These are phyloP conservation scores for Drosophila maculinotata DNA, from an alignment of 2,888 invertebrate genomes.

Conservation along the genomic window DNA sequence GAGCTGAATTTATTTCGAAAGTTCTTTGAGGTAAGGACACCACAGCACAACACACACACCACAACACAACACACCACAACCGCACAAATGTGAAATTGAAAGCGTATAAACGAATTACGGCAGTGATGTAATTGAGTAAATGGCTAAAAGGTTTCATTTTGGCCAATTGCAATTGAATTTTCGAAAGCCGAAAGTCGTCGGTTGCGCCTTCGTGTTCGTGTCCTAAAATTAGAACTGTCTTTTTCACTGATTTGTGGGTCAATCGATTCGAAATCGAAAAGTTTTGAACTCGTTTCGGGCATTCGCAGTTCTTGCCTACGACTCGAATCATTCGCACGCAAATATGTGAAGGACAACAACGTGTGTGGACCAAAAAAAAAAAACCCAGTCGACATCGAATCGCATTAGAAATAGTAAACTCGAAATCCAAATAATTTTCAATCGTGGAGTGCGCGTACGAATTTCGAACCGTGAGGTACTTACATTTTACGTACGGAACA, in stretches of 20 bases:
- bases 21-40: constrained; percentile 43
- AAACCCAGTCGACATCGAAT: constrained; percentile 59
- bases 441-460: constrained; percentile 75
- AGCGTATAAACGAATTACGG: constrained; percentile 1
- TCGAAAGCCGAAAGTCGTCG: constrained; percentile 34
- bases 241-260: constrained; percentile 70
- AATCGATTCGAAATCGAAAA: constrained; percentile 77
- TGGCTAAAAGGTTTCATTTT: constrained; percentile 21
- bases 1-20: constrained; percentile 46
- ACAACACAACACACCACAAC: background rate
- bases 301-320: constrained; percentile 64
- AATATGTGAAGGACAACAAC: constrained; percentile 80
- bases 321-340: constrained; percentile 77
- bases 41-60: background rate
- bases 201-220: constrained; percentile 45
- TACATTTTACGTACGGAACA: constrained; percentile 29
- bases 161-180: constrained; percentile 43
- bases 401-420: constrained; percentile 51
- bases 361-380: constrained; percentile 60
- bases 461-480: constrained; percentile 79
- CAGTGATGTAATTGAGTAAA: constrained; percentile 60
- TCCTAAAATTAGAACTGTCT: constrained; percentile 69
- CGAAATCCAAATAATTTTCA: constrained; percentile 56
- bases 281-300: constrained; percentile 79
- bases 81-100: constrained; percentile 18